A percentile compares a stretch with the other conserved stretches of the same genome.
phyloP scores from a whole-genome alignment of 2,113 vertebrate genomes.

The Chrysemys picta region DNA sequence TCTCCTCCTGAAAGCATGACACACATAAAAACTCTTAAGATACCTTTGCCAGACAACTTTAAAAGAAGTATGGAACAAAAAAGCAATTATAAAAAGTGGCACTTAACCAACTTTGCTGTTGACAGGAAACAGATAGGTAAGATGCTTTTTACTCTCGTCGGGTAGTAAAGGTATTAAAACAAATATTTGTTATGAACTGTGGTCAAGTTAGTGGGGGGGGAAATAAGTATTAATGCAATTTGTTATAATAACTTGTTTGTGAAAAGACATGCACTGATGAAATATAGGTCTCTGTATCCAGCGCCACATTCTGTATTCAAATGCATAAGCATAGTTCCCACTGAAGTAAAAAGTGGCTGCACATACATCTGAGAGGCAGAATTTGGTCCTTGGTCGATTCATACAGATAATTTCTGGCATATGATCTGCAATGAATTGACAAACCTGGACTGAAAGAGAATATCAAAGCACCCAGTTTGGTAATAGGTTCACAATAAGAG shows the following conservation, averaged over 20 bases:
- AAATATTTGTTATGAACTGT: not conserved
- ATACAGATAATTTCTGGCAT: constrained; percentile 12
- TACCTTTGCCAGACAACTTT: constrained; percentile 30
- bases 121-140: constrained; percentile 57
- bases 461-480: constrained; percentile 13
- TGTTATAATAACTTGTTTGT: not conserved
- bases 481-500: not conserved
- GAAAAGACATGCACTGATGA: not conserved
- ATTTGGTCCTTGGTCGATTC: not conserved
- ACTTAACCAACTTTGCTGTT: constrained; percentile 40
- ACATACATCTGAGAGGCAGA: constrained; percentile 2
- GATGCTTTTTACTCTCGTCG: not conserved
- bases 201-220: not conserved
- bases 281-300: not conserved
- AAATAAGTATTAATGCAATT: not conserved
- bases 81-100: constrained; percentile 56
- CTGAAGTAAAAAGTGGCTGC: not conserved
- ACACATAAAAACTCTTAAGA: not conserved
- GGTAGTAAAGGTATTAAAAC: not conserved
- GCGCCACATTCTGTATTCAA: constrained; percentile 26
- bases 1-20: constrained; percentile 35
- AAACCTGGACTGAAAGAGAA: not conserved
- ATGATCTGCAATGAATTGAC: not conserved
- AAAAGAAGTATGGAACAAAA: not conserved
- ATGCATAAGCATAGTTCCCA: not conserved